Conservation (phyloP, 2,113 vertebrate genomes). For the Butorides virescens region DNA sequence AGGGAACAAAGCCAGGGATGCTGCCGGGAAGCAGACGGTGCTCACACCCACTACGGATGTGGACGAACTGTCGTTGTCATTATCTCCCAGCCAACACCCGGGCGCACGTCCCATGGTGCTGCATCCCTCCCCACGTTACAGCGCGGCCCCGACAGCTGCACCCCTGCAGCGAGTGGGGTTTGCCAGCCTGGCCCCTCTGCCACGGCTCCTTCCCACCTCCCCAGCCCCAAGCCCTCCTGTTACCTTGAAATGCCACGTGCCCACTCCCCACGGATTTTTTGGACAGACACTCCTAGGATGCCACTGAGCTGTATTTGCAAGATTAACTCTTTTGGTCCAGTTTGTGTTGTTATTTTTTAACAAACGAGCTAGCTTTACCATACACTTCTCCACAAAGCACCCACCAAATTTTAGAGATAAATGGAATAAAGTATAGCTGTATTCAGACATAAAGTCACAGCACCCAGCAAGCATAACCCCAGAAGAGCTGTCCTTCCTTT, state of each 20-base stretch:
- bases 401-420: not conserved
- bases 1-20: not conserved
- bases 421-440: not conserved
- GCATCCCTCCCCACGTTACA: fast-evolving
- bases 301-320: not conserved
- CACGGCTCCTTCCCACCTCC: not conserved
- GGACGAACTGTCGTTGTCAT: not conserved
- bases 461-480: not conserved
- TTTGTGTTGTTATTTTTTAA: not conserved
- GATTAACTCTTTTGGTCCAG: not conserved
- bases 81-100: fast-evolving
- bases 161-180: not conserved
- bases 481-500: not conserved
- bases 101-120: not conserved
- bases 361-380: fast-evolving
- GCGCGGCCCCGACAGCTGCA: fast-evolving
- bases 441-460: not conserved
- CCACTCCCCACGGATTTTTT: not conserved
- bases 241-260: not conserved
- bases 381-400: not conserved
- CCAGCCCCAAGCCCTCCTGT: not conserved
- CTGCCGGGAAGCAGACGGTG: not conserved
- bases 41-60: not conserved
- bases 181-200: not conserved
- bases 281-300: not conserved